These are phyloP conservation scores for Glossosoma conforme DNA, from an alignment of 1,140 invertebrate species.

Conservation along the genomic window DNA sequence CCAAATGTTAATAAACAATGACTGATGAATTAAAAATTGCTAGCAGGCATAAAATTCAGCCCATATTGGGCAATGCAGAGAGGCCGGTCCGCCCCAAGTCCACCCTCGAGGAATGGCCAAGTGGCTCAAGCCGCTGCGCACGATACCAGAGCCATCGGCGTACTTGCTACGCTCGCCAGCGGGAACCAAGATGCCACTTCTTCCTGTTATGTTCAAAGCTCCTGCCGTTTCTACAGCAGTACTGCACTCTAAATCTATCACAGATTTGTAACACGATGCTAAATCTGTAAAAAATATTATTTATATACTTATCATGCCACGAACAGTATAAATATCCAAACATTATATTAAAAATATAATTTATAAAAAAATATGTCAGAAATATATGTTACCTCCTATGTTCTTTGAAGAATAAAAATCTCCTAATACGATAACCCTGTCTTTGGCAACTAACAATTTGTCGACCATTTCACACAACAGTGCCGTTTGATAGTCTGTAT, in stretches of 20 bases:
- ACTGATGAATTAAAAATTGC: no score
- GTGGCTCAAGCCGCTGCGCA: conserved; percentile 64
- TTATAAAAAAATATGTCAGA: not conserved
- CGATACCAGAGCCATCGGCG: conserved; percentile 56
- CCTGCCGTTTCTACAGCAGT: conserved; percentile 36
- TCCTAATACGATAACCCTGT: conserved; percentile 22
- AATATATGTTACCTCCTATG: conserved; percentile 23
- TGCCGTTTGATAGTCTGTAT: conserved; percentile 21
- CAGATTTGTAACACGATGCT: conserved; percentile 30
- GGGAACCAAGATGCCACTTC: conserved; percentile 37
- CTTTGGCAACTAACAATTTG: conserved; percentile 19
- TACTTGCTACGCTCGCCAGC: conserved; percentile 34
- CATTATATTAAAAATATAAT: not conserved
- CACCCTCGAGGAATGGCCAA: conserved; percentile 76
- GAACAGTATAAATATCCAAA: not conserved
- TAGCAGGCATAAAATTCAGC: conserved; percentile 41
- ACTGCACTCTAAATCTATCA: conserved; percentile 37
- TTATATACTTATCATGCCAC: not conserved
- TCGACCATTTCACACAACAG: conserved; percentile 22
- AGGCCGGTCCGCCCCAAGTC: conserved; percentile 73
- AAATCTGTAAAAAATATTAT: conserved; percentile 23
- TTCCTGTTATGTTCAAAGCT: conserved; percentile 22
- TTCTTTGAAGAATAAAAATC: conserved; percentile 28
- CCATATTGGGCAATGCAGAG: conserved; percentile 69
- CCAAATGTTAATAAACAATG: no score